phyloP scores from a whole-genome alignment of 2,113 vertebrate species.

The Ochotona princeps region DNA sequence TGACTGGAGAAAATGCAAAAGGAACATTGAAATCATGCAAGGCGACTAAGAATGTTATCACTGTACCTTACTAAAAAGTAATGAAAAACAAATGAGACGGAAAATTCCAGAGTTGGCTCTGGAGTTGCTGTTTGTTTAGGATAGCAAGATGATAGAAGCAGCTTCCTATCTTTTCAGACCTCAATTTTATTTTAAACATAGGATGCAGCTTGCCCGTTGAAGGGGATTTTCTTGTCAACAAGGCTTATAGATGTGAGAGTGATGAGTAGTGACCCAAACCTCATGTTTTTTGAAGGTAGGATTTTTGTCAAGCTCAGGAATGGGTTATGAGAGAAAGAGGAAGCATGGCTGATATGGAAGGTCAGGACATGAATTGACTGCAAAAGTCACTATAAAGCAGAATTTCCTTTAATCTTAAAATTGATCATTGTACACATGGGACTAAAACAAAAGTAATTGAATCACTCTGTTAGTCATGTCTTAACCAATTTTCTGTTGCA shows the following conservation, averaged over 20 bases:
- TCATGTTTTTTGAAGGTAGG: background rate
- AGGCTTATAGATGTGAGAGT: background rate
- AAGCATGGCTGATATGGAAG: background rate
- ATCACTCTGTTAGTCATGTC: background rate
- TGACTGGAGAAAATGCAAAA: constrained; percentile 59
- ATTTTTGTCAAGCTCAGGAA: background rate
- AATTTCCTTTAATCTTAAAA: background rate
- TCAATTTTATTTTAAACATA: constrained; percentile 57
- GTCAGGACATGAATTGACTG: background rate
- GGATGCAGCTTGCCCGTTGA: background rate
- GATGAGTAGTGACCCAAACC: background rate
- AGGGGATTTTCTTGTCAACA: background rate
- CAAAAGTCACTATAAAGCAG: background rate
- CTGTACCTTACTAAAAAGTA: constrained; percentile 53
- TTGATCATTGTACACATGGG: constrained; percentile 24
- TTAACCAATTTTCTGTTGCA: too few relatives aligned
- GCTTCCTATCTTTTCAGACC: background rate
- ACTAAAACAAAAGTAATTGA: constrained; percentile 27
- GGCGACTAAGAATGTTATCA: constrained; percentile 23
- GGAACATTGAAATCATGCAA: constrained; percentile 62
- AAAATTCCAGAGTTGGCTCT: constrained; percentile 49
- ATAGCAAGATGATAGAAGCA: background rate
- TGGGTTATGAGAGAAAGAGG: background rate
- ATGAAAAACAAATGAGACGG: constrained; percentile 64
- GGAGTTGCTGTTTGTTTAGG: constrained; percentile 41